phyloP scores from a whole-genome alignment of 2,888 invertebrate genomes.

The Oconnorella tubifera region DNA sequence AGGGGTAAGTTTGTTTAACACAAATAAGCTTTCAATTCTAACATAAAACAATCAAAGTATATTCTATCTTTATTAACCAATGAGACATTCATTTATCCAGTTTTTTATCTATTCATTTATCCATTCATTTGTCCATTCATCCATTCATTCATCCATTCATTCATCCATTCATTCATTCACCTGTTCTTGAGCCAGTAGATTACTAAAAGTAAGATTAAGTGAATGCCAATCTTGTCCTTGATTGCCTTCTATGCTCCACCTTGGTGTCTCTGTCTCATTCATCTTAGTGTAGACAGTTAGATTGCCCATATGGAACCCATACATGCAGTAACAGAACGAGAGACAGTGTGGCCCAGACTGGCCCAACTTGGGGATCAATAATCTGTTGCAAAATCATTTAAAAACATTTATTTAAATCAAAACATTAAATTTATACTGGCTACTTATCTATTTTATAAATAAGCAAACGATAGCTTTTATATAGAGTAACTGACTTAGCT shows the following conservation, averaged over 20 bases:
- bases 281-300: constrained; percentile 6
- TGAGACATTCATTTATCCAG: neutral
- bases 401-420: neutral
- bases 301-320: constrained; percentile 17
- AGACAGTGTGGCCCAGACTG: constrained; percentile 11
- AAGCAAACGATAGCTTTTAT: too few relatives aligned
- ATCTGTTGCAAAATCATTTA: neutral
- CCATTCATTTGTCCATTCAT: neutral
- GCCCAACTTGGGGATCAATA: constrained; percentile 5
- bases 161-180: neutral
- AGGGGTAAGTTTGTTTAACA: too few relatives aligned
- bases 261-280: neutral
- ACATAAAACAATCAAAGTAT: too few relatives aligned
- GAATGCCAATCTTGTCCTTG: constrained; percentile 7
- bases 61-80: neutral
- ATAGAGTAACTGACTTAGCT: constrained; percentile 16
- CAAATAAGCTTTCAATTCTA: too few relatives aligned
- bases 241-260: constrained; percentile 7
- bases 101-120: neutral
- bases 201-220: neutral
- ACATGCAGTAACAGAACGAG: constrained; percentile 17
- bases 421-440: too few relatives aligned
- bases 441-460: too few relatives aligned
- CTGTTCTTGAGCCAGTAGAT: neutral
- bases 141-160: neutral